phyloP scores from a whole-genome alignment of 2,797 vertebrate genomes.

The Botia almorhae region DNA sequence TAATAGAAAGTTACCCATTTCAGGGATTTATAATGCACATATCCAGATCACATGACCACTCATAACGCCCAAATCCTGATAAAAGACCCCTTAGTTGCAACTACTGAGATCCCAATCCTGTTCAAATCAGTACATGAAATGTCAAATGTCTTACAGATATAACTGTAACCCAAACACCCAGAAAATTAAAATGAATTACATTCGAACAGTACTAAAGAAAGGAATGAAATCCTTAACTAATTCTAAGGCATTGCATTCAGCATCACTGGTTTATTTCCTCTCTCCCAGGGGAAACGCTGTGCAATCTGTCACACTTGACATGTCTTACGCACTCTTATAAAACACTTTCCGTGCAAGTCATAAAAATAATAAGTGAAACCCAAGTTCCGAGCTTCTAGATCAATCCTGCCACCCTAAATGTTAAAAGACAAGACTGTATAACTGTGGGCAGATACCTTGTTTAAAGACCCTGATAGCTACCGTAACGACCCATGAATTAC shows the following conservation, averaged over 20 bases:
- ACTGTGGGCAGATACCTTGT: slow-evolving; percentile 60
- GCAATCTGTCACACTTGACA: slow-evolving; percentile 62
- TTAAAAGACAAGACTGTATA: slow-evolving; percentile 67
- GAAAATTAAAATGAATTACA: background rate
- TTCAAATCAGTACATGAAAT: too few species aligned
- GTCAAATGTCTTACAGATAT: too few species aligned
- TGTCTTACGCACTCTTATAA: slow-evolving; percentile 58
- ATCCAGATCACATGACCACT: too few species aligned
- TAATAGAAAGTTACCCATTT: too few species aligned
- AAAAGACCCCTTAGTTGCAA: too few species aligned
- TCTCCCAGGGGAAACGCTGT: slow-evolving; percentile 46
- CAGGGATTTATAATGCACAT: too few species aligned
- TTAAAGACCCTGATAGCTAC: slow-evolving; percentile 62
- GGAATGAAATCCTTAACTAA: background rate
- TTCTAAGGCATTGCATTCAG: background rate
- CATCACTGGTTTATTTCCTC: background rate
- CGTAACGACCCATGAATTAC: slow-evolving; percentile 68
- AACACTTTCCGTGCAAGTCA: slow-evolving; percentile 64
- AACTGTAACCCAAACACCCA: background rate
- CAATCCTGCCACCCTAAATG: slow-evolving; percentile 63
- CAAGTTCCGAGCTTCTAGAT: slow-evolving; percentile 50
- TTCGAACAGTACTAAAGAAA: background rate
- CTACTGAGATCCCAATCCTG: too few species aligned
- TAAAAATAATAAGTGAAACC: slow-evolving; percentile 67
- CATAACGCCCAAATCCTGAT: too few species aligned